Percentiles rank a stretch among this genome's conserved stretches.
phyloP scores from a whole-genome alignment of 2,797 vertebrate genomes.

The Rhabdomys pumilio region DNA sequence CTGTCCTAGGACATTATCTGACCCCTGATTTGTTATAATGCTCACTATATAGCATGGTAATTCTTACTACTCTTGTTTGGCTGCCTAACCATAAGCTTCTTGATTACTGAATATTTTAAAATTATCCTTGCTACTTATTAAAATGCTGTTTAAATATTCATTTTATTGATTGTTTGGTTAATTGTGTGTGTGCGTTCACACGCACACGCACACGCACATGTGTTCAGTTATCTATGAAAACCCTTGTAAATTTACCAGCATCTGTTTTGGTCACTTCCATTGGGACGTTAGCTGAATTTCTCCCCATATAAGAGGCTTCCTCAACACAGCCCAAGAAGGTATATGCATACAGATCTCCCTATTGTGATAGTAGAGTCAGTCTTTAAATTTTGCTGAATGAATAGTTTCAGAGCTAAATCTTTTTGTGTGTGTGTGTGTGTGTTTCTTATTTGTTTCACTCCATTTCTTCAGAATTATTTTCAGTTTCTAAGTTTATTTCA shows the following conservation, averaged over 20 bases:
- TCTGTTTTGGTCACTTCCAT: neutral
- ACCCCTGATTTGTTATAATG: neutral
- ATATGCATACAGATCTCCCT: neutral
- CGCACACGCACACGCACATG: neutral
- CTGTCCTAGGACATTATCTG: neutral
- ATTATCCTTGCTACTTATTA: neutral
- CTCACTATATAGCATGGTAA: neutral
- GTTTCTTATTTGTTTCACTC: neutral
- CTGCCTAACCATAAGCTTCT: neutral
- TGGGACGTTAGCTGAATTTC: neutral
- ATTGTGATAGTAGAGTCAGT: neutral
- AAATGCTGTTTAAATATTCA: slow-evolving; percentile 40
- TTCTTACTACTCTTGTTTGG: slow-evolving; percentile 47
- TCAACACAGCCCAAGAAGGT: neutral
- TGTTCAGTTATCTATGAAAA: neutral
- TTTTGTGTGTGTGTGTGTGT: neutral
- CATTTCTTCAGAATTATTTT: slow-evolving; percentile 44
- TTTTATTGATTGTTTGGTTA: neutral
- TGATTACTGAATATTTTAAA: slow-evolving; percentile 53
- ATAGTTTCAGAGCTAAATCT: slow-evolving; percentile 5
- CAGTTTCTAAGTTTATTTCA: neutral
- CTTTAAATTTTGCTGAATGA: slow-evolving; percentile 23
- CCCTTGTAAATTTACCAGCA: neutral
- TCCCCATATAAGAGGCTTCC: neutral
- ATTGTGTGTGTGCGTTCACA: neutral